Conservation (phyloP, 2,113 vertebrate genomes). For the Phrynosoma platyrhinos region DNA sequence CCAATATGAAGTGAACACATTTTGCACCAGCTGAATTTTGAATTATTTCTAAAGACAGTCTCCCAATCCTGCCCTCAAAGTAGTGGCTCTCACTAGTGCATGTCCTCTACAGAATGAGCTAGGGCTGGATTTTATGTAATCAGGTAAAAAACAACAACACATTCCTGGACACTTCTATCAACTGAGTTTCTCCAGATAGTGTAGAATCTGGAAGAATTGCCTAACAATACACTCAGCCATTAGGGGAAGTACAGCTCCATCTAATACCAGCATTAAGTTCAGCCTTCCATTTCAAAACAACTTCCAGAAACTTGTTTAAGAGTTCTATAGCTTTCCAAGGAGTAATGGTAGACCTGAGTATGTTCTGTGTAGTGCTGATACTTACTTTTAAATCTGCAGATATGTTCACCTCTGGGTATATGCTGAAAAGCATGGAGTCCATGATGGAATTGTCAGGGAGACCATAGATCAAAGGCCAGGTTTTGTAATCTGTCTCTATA, state of each 20-base stretch:
- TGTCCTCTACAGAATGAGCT: not conserved
- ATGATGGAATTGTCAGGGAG: not conserved
- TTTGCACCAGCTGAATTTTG: not conserved
- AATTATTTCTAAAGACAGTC: not conserved
- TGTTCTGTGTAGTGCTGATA: not conserved
- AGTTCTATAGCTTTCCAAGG: not conserved
- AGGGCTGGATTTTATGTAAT: not conserved
- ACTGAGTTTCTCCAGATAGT: not conserved
- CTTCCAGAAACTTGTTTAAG: not conserved
- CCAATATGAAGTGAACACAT: not conserved
- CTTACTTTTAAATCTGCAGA: not conserved
- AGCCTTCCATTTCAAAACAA: not conserved
- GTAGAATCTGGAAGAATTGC: not conserved
- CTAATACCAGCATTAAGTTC: not conserved
- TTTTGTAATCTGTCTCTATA: not conserved
- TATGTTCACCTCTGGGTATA: not conserved
- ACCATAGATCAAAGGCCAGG: not conserved
- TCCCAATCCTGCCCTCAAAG: not conserved
- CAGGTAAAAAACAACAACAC: not conserved
- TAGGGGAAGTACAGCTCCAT: not conserved
- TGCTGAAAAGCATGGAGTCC: not conserved
- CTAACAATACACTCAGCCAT: not conserved
- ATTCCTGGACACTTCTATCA: not conserved
- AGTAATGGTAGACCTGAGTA: not conserved
- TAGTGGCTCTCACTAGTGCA: not conserved